Evolutionary conservation across 2,113 vertebrate species (phyloP), one percentile per base, ranked within the genome.

Genomic region (Tachuris rubrigastra): DNA sequence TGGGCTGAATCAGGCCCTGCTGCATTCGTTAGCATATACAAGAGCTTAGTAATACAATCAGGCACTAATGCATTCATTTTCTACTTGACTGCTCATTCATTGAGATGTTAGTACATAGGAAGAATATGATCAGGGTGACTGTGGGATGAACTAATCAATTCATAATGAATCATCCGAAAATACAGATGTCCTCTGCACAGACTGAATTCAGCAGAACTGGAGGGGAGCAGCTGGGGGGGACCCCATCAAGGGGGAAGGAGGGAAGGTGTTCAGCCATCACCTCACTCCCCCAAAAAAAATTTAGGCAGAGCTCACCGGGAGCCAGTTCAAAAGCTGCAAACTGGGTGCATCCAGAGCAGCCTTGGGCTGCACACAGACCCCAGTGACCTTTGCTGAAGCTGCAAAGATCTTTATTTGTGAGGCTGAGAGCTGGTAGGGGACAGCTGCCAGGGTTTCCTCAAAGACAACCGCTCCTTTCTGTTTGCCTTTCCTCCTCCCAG

Each of bases 61-160:
- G 97, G 95, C 97, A 95, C 96, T 98, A 98, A 98, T 97, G 97
- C 97, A 97, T 98, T 98, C 92, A 98, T 98, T 98, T 98, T 98
- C 98, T 97, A 97, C 98, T 98, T 98, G 97, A 96, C 97, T 98
- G 98, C 98, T 96, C 97, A 97, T 97, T 98, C 90, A 97, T 95
- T 98, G 93, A 97, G 93, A 93, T 96, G 96, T 97, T 98, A 97
- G 98, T 97, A 97, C 97, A 89, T 41, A 68, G 62, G 85, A 55
- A 93, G 89, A 96, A 96, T 97, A 94, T 72, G 95, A 95, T 95
- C 90, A 79, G 85, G 91, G 91, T 67, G 88, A 76, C 93, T 95
- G 93, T 65, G 85, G 93, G 85, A 93, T 82, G 92, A 91, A 90
- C 42, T 82, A 96, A 96, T 89, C 80, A 52, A 83, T 91, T 93